phyloP scores from a whole-genome alignment of 2,797 vertebrate species.

The Xenentodon cancila region DNA sequence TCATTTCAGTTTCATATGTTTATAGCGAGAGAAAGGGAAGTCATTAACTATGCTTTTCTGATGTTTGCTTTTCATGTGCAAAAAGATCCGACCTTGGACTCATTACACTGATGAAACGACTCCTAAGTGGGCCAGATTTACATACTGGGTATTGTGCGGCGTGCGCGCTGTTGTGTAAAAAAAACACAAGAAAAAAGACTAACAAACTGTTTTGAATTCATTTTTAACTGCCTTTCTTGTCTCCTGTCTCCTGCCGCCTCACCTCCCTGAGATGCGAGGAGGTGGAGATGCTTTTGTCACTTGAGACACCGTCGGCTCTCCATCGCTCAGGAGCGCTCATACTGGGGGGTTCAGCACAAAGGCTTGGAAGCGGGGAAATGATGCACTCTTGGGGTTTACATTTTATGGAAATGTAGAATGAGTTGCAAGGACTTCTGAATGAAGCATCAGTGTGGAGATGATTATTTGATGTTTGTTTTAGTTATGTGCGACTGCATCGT shows the following conservation, averaged over 20 bases:
- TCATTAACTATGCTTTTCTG: slow-evolving; percentile 63
- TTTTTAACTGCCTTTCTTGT: slow-evolving; percentile 42
- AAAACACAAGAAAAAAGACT: slow-evolving; percentile 19
- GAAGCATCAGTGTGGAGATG: slow-evolving; percentile 16
- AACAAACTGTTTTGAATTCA: slow-evolving; percentile 75
- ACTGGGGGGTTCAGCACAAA: slow-evolving; percentile 12
- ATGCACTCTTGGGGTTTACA: slow-evolving; percentile 22
- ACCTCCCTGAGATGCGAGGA: slow-evolving; percentile 37
- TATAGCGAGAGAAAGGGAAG: slow-evolving; percentile 47
- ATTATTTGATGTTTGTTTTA: slow-evolving; percentile 5
- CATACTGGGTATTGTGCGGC: slow-evolving; percentile 68
- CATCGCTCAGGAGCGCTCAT: slow-evolving; percentile 19
- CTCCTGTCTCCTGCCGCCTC: not conserved
- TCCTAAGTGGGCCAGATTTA: slow-evolving; percentile 77
- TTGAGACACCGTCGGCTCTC: slow-evolving; percentile 38
- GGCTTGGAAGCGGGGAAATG: slow-evolving; percentile 14
- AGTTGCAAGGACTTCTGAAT: slow-evolving; percentile 8
- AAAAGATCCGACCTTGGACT: slow-evolving; percentile 80
- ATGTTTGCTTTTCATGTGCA: slow-evolving; percentile 69
- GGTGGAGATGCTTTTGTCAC: slow-evolving; percentile 26
- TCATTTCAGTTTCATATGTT: slow-evolving; percentile 46
- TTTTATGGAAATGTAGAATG: slow-evolving; percentile 47
- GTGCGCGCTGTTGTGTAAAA: slow-evolving; percentile 26
- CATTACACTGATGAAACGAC: slow-evolving; percentile 78
- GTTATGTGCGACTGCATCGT: not conserved